A percentile compares a stretch with the other conserved stretches of the same genome.
Evolutionary conservation across 2,888 invertebrate species (phyloP).

Genomic region (Adelognathus sp.): DNA sequence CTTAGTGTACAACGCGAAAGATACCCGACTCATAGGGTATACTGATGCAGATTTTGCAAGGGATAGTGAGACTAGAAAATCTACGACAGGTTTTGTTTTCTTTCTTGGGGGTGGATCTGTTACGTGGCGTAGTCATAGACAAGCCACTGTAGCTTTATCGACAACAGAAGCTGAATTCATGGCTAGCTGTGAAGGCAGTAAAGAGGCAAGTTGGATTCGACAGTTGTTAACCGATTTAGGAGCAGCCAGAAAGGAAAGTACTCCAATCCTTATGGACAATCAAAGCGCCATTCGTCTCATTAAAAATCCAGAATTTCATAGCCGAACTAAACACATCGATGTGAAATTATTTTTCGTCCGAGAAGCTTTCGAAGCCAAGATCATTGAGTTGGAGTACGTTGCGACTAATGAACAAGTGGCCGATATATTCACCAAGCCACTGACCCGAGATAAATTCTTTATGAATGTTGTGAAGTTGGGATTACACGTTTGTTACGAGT

Average conservation of each 20-base stretch:
- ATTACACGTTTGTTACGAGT: no score
- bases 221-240: background rate
- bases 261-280: slow-evolving; percentile 54
- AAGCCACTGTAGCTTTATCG: slow-evolving; percentile 59
- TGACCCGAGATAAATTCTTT: no score
- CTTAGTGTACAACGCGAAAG: background rate
- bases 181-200: slow-evolving; percentile 63
- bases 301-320: slow-evolving; percentile 61
- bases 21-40: slow-evolving; percentile 51
- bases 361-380: slow-evolving; percentile 3
- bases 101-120: slow-evolving; percentile 56
- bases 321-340: slow-evolving; percentile 61
- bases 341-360: slow-evolving; percentile 55
- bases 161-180: slow-evolving; percentile 70
- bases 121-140: slow-evolving; percentile 61
- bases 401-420: background rate
- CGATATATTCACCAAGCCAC: no score
- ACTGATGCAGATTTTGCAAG: slow-evolving; percentile 63
- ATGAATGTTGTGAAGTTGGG: no score
- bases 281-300: slow-evolving; percentile 58
- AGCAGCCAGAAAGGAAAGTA: background rate
- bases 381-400: background rate
- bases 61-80: slow-evolving; percentile 57
- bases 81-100: slow-evolving; percentile 64
- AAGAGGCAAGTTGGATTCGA: slow-evolving; percentile 64